phyloP scores from a whole-genome alignment of 2,888 invertebrate genomes.

The Sericinus montela region DNA sequence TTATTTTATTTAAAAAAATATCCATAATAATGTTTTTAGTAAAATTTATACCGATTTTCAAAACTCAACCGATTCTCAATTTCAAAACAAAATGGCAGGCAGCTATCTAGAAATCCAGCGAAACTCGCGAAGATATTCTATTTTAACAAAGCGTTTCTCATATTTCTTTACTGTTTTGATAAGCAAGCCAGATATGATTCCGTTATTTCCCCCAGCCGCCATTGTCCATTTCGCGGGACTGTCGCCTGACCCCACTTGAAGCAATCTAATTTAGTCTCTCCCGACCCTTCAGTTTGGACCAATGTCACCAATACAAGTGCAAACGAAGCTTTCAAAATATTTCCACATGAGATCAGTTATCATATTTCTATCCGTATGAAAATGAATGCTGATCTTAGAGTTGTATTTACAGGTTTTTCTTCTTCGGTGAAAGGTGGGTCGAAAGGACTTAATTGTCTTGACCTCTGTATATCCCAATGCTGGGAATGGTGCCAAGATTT shows the following conservation, averaged over 20 bases:
- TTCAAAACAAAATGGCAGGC: too few species aligned
- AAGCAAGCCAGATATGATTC: slow-evolving; percentile 48
- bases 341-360: slow-evolving; percentile 4
- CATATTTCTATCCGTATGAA: too few species aligned
- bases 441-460: too few species aligned
- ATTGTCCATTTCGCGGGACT: slow-evolving; percentile 51
- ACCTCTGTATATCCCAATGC: too few species aligned
- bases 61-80: too few species aligned
- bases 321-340: not conserved
- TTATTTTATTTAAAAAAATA: too few species aligned
- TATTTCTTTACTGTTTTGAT: slow-evolving; percentile 22
- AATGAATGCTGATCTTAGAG: too few species aligned
- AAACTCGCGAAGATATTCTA: slow-evolving; percentile 7
- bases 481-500: too few species aligned
- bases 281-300: slow-evolving; percentile 27
- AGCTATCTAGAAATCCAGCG: not conserved
- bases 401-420: too few species aligned
- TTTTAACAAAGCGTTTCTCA: slow-evolving; percentile 17
- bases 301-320: slow-evolving; percentile 31
- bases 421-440: too few species aligned
- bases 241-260: slow-evolving; percentile 67
- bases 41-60: too few species aligned
- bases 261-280: slow-evolving; percentile 63
- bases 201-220: slow-evolving; percentile 40
- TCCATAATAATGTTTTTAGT: too few species aligned